These are phyloP conservation scores for Vireo altiloquus DNA, from an alignment of 2,113 vertebrate genomes.

Conservation along the genomic window DNA sequence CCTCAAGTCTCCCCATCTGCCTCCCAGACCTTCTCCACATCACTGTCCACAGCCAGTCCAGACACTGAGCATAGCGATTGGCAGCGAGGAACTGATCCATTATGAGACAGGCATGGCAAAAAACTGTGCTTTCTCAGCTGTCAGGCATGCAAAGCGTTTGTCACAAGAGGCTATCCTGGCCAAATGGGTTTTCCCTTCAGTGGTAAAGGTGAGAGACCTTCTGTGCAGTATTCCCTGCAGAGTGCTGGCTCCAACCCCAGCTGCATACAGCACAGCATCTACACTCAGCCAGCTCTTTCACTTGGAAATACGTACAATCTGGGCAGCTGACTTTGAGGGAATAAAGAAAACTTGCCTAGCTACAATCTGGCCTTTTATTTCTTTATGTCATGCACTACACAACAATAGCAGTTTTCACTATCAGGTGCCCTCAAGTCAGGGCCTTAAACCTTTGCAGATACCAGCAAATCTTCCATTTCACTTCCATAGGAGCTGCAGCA, in stretches of 20 bases:
- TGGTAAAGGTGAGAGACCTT: too few relatives aligned
- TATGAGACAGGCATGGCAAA: rapidly evolving
- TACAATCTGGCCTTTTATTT: neutral
- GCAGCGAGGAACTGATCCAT: neutral
- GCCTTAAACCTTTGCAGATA: neutral
- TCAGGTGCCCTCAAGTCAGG: too few relatives aligned
- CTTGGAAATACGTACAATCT: neutral
- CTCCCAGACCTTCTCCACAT: neutral
- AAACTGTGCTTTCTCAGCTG: neutral
- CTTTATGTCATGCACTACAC: neutral
- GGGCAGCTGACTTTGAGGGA: neutral
- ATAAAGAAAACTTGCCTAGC: neutral
- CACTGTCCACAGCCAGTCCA: neutral
- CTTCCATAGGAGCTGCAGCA: neutral
- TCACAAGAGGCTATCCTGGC: neutral
- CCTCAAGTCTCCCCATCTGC: neutral
- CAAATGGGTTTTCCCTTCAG: neutral
- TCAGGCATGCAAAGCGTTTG: neutral
- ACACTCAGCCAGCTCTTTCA: neutral
- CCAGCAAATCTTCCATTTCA: neutral
- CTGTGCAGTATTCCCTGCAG: neutral
- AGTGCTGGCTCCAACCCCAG: neutral
- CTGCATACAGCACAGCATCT: neutral
- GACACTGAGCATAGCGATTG: rapidly evolving
- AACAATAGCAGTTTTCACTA: neutral